phyloP scores from a whole-genome alignment of 2,888 invertebrate species.

The Sepioteuthis lessoniana region DNA sequence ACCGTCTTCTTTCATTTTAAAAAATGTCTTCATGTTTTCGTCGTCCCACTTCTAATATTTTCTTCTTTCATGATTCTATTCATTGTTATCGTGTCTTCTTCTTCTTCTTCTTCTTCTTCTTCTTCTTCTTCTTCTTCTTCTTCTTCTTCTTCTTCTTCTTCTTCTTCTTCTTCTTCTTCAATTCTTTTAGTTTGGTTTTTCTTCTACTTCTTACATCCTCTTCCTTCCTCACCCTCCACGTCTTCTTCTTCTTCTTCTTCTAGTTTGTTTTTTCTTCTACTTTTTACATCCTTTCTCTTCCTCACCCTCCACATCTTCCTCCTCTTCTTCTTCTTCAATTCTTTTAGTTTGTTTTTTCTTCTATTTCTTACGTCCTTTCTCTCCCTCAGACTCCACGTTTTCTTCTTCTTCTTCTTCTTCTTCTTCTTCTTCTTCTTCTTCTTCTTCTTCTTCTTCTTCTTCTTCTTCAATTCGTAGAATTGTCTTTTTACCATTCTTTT shows the following conservation, averaged over 20 bases:
- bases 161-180: background rate
- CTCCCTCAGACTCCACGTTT: too few species aligned
- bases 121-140: too few species aligned
- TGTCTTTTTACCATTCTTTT: background rate
- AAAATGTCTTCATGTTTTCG: too few species aligned
- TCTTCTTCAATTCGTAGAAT: background rate
- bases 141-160: background rate
- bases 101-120: too few species aligned
- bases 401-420: background rate
- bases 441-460: background rate
- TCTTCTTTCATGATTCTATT: too few species aligned
- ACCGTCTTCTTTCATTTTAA: too few species aligned
- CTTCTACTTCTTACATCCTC: background rate
- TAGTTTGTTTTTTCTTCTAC: background rate
- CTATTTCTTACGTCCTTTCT: background rate
- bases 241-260: background rate
- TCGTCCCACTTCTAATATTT: too few species aligned
- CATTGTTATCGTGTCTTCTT: too few species aligned
- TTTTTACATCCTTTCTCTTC: background rate
- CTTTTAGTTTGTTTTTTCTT: background rate
- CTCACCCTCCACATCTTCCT: rapidly evolving
- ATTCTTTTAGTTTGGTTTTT: background rate
- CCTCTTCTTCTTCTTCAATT: background rate
- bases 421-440: background rate
- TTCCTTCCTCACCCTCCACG: background rate